These are phyloP conservation scores for Ceriagrion tenellum DNA, from an alignment of 2,888 invertebrate genomes.

Conservation along the genomic window DNA sequence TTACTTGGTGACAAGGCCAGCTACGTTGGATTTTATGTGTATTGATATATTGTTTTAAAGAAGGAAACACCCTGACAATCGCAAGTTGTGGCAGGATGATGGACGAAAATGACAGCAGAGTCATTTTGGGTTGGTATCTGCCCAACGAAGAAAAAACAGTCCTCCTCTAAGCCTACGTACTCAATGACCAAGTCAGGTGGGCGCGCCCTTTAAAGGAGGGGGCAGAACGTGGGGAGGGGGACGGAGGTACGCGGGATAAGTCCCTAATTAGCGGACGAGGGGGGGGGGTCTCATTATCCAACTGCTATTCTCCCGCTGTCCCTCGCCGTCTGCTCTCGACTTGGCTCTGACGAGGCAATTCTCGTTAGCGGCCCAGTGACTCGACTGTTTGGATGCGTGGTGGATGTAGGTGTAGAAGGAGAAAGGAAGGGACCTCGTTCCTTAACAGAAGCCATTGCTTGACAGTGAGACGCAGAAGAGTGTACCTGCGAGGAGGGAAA, in stretches of 20 bases:
- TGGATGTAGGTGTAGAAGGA: background rate
- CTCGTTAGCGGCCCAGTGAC: conserved; percentile 12
- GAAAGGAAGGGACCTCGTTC: background rate
- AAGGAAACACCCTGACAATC: background rate
- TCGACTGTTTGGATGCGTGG: background rate
- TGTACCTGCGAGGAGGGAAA: background rate
- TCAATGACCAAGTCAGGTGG: background rate
- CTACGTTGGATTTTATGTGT: too few species aligned
- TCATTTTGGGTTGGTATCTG: background rate
- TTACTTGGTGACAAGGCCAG: too few species aligned
- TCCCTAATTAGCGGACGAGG: background rate
- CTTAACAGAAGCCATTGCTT: background rate
- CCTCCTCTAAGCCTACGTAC: background rate
- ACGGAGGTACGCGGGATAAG: too few species aligned
- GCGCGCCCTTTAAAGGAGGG: background rate
- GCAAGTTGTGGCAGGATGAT: background rate
- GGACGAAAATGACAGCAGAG: background rate
- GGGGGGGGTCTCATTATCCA: conserved; percentile 29
- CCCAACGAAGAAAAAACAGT: background rate
- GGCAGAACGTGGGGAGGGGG: background rate
- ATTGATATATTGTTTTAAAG: too few species aligned
- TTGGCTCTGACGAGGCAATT: conserved; percentile 15
- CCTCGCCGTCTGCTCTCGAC: conserved; percentile 6
- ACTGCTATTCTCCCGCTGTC: background rate
- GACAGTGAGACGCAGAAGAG: background rate